Conservation (phyloP, 2,113 vertebrate genomes). For the Eulacestoma nigropectus region DNA sequence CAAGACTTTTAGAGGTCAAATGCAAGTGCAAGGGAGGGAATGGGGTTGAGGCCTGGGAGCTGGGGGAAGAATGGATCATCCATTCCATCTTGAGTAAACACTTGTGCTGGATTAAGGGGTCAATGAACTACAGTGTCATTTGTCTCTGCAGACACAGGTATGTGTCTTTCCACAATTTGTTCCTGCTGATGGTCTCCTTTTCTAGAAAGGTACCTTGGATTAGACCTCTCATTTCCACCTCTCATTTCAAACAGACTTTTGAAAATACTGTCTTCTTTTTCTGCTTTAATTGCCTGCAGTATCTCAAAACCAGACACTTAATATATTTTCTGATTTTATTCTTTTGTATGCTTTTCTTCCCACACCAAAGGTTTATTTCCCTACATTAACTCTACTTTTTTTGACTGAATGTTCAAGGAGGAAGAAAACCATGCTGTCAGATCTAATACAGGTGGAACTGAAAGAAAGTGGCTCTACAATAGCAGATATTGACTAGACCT, state of each 20-base stretch:
- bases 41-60: not conserved
- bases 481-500: not conserved
- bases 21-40: not conserved
- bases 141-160: not conserved
- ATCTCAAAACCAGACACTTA: not conserved
- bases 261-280: not conserved
- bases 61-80: not conserved
- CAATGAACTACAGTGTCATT: not conserved
- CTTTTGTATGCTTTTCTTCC: not conserved
- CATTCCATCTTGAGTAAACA: not conserved
- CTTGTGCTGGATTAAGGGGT: not conserved
- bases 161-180: not conserved
- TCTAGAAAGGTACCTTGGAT: not conserved
- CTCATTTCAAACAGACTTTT: not conserved
- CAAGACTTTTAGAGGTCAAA: not conserved
- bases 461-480: not conserved
- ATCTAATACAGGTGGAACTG: not conserved
- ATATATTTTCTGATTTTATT: not conserved
- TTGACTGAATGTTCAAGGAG: not conserved
- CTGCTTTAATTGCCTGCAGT: not conserved
- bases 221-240: not conserved
- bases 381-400: not conserved
- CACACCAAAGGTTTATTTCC: not conserved
- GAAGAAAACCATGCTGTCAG: not conserved
- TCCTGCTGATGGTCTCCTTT: not conserved